phyloP scores from a whole-genome alignment of 2,888 invertebrate genomes.

The Epistrophe eligans region DNA sequence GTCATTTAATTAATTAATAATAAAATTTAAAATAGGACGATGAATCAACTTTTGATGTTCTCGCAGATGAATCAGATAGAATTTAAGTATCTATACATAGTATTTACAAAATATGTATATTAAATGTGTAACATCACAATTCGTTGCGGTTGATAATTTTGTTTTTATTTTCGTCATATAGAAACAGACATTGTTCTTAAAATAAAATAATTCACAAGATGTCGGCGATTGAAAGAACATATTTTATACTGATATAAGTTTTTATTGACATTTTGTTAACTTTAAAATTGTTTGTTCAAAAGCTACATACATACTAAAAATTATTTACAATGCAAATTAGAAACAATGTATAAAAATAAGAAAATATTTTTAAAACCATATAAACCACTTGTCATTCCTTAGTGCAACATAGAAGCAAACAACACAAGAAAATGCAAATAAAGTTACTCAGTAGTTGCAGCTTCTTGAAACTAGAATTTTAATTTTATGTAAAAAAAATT shows the following conservation, averaged over 20 bases:
- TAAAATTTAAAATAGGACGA: background rate
- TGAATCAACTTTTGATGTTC: conserved; percentile 1
- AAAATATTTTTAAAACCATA: too few relatives aligned
- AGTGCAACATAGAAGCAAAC: too few relatives aligned
- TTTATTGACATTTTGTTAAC: background rate
- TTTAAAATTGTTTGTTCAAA: too few relatives aligned
- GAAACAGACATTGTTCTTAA: background rate
- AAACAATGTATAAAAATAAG: too few relatives aligned
- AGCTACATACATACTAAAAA: too few relatives aligned
- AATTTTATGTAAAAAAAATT: too few relatives aligned
- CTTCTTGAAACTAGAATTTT: too few relatives aligned
- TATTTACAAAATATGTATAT: too few relatives aligned
- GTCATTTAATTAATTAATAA: conserved; percentile 4
- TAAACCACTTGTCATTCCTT: too few relatives aligned
- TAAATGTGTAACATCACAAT: background rate
- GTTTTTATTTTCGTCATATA: background rate
- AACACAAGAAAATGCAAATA: too few relatives aligned
- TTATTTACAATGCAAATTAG: too few relatives aligned
- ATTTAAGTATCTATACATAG: background rate
- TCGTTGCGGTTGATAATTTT: background rate
- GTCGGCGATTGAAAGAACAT: background rate
- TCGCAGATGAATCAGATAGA: conserved; percentile 1
- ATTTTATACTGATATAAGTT: background rate
- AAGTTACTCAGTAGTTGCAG: too few relatives aligned
- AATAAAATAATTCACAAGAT: conserved; percentile 6